phyloP scores from a whole-genome alignment of 1,140 invertebrate species.

The Apis laboriosa region DNA sequence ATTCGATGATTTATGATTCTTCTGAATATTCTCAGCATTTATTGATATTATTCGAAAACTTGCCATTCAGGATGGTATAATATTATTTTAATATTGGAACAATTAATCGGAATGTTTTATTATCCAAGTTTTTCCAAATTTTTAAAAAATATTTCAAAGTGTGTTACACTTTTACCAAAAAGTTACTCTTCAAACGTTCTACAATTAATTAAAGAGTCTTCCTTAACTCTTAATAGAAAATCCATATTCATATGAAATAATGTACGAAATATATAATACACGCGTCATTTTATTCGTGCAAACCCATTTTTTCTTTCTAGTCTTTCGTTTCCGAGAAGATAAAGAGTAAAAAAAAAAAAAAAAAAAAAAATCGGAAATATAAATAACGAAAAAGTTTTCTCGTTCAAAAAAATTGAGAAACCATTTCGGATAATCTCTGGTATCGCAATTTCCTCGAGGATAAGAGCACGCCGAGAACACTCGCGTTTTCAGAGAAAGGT shows the following conservation, averaged over 20 bases:
- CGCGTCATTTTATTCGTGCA: no score
- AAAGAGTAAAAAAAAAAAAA: no score
- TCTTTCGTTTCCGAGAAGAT: no score
- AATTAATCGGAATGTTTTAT: no score
- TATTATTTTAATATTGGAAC: not conserved
- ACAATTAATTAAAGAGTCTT: not conserved
- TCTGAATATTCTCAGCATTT: not conserved
- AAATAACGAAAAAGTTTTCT: no score
- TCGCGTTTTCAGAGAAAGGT: constrained; percentile 29
- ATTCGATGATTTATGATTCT: not conserved
- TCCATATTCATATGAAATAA: not conserved
- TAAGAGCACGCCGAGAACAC: not conserved
- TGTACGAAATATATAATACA: not conserved
- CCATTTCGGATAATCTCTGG: not conserved
- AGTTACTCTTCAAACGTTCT: not conserved
- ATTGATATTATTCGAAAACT: no score
- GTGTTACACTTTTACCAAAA: not conserved
- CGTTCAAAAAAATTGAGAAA: no score
- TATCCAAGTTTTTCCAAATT: not conserved
- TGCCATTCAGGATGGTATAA: not conserved
- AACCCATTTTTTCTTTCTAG: no score
- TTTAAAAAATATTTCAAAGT: not conserved
- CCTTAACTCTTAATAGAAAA: not conserved
- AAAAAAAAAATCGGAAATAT: no score
- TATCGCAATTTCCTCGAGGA: constrained; percentile 15